Evolutionary conservation across 2,888 invertebrate species (phyloP).

Genomic region (Emmelina monodactyla): DNA sequence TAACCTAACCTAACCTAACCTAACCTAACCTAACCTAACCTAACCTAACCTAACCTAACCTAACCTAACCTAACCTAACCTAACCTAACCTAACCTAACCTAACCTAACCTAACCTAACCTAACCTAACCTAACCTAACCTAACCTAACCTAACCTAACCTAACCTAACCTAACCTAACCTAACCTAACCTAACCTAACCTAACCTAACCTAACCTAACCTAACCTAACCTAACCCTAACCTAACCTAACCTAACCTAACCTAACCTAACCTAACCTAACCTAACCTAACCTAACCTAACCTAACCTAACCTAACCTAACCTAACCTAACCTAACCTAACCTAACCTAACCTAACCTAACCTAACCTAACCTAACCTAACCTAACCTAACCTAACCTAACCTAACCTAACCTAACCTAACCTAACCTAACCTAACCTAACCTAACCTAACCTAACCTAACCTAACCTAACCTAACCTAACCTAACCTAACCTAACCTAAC

Average conservation of each 20-base stretch:
- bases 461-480: constrained; percentile 9
- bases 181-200: constrained; percentile 14
- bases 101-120: constrained; percentile 13
- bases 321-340: constrained; percentile 10
- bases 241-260: constrained; percentile 9
- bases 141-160: constrained; percentile 12
- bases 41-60: constrained; percentile 15
- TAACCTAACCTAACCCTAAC: constrained; percentile 9
- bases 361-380: constrained; percentile 11
- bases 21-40: constrained; percentile 18
- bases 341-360: constrained; percentile 10
- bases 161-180: constrained; percentile 16
- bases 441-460: constrained; percentile 9
- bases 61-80: constrained; percentile 13
- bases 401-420: constrained; percentile 9
- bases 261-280: constrained; percentile 2
- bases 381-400: constrained; percentile 8
- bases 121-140: constrained; percentile 9
- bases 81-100: constrained; percentile 15
- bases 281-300: constrained; percentile 5
- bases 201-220: constrained; percentile 12
- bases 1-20: constrained; percentile 18
- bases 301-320: constrained; percentile 10
- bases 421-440: constrained; percentile 8
- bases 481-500: constrained; percentile 9